Evolutionary conservation across 2,797 vertebrate genomes (phyloP).

Genomic region (Pachyuromys duprasi): DNA sequence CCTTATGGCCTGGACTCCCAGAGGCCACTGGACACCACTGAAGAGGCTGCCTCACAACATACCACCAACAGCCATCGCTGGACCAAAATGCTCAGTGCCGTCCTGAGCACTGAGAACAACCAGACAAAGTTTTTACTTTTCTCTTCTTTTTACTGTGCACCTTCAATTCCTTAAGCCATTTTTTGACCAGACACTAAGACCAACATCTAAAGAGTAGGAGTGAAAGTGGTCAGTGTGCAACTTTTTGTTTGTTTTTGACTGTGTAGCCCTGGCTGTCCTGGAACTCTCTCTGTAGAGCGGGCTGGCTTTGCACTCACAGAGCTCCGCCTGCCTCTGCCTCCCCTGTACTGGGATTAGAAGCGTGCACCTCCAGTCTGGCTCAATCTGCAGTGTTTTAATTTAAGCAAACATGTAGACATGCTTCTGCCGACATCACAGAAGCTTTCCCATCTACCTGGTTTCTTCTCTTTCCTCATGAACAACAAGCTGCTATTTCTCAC

Average conservation of each 20-base stretch:
- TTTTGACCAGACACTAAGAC: slow-evolving; percentile 26
- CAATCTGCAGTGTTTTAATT: slow-evolving; percentile 1
- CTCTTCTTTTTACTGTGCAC: background rate
- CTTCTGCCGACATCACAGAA: slow-evolving; percentile 30
- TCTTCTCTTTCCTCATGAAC: slow-evolving; percentile 56
- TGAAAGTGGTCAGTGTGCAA: background rate
- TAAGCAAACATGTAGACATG: slow-evolving; percentile 56
- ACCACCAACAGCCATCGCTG: background rate
- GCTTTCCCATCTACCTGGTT: background rate
- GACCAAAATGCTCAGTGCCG: background rate
- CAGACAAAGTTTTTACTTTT: background rate
- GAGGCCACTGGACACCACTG: background rate
- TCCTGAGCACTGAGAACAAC: background rate
- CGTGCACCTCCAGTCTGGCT: background rate
- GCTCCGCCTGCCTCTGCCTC: too few species aligned
- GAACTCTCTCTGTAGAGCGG: too few species aligned
- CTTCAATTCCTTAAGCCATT: background rate
- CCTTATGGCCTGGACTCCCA: background rate
- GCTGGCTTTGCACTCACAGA: too few species aligned
- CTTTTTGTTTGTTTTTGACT: background rate
- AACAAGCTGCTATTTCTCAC: slow-evolving; percentile 70
- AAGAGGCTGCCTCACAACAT: background rate
- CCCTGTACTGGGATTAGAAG: too few species aligned
- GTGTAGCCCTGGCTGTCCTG: too few species aligned
- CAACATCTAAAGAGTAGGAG: background rate